phyloP scores from a whole-genome alignment of 2,113 vertebrate species.

The Natator depressus region DNA sequence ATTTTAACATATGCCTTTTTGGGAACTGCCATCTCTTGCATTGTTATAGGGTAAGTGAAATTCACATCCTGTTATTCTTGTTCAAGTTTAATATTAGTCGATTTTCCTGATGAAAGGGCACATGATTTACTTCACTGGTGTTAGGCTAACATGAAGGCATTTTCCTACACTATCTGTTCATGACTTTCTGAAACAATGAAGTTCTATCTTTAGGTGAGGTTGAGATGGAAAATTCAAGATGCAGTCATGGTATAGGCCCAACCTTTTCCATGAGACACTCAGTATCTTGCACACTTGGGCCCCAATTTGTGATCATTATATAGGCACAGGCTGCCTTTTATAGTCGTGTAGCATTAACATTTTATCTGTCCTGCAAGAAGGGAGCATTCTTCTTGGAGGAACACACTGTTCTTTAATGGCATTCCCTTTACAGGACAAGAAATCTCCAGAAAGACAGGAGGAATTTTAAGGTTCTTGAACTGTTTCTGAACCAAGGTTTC shows the following conservation, averaged over 20 bases:
- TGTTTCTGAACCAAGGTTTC: not conserved
- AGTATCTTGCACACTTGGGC: not conserved
- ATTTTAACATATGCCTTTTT: constrained; percentile 88
- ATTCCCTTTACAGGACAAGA: not conserved
- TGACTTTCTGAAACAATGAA: not conserved
- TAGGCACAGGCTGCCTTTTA: not conserved
- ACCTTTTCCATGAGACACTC: not conserved
- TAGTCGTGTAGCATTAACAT: not conserved
- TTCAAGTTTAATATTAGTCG: not conserved
- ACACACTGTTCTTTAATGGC: not conserved
- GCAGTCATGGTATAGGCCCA: not conserved
- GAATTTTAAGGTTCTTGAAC: not conserved
- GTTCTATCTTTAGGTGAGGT: not conserved
- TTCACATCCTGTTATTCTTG: not conserved
- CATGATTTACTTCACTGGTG: not conserved
- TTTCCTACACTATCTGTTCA: not conserved
- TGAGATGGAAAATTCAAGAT: not conserved
- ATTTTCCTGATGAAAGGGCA: not conserved
- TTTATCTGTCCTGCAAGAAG: not conserved
- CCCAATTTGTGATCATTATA: not conserved
- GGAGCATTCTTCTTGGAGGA: not conserved
- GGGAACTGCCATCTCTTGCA: constrained; percentile 86
- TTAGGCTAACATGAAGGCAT: not conserved
- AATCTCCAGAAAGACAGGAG: not conserved
- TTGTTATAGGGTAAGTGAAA: constrained; percentile 86